Percentiles rank a stretch among this genome's conserved stretches.
These are phyloP conservation scores for Andrena chrysosceles DNA, from an alignment of 2,888 invertebrate species.

Conservation along the genomic window DNA sequence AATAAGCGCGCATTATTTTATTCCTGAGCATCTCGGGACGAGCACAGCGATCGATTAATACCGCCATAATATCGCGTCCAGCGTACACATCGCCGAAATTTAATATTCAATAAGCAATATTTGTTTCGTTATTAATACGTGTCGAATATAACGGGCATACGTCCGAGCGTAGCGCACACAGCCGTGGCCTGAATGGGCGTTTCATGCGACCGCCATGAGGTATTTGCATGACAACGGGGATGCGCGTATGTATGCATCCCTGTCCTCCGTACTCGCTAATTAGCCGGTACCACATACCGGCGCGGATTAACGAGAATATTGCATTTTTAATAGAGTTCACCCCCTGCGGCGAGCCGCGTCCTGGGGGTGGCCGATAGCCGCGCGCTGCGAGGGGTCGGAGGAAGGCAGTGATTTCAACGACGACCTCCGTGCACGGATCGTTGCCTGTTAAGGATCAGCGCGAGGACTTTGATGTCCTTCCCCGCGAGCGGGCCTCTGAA, in stretches of 20 bases:
- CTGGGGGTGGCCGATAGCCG: slow-evolving; percentile 5
- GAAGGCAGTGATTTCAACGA: slow-evolving; percentile 68
- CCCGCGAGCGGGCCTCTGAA: slow-evolving; percentile 36
- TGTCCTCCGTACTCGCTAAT: slow-evolving; percentile 77
- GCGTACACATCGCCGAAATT: slow-evolving; percentile 30
- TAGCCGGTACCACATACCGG: slow-evolving; percentile 80
- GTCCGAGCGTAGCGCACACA: slow-evolving; percentile 17
- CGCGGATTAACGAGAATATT: slow-evolving; percentile 82
- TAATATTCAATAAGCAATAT: slow-evolving; percentile 61
- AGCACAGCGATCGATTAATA: not conserved
- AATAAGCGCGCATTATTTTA: not conserved
- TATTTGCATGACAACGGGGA: slow-evolving; percentile 82
- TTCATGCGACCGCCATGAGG: slow-evolving; percentile 66
- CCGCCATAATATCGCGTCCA: not conserved
- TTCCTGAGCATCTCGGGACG: not conserved
- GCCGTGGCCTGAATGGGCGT: slow-evolving; percentile 53
- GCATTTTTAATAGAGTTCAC: slow-evolving; percentile 82
- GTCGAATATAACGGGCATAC: slow-evolving; percentile 39
- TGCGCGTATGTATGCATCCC: slow-evolving; percentile 71
- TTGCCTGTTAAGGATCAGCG: slow-evolving; percentile 52
- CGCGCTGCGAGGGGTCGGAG: not conserved
- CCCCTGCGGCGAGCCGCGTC: slow-evolving; percentile 60
- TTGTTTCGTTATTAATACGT: slow-evolving; percentile 55
- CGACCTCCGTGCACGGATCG: slow-evolving; percentile 54
- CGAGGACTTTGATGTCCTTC: slow-evolving; percentile 60